phyloP scores from a whole-genome alignment of 92 coral and sea anemone genomes.

The Palythoa heliodiscus region DNA sequence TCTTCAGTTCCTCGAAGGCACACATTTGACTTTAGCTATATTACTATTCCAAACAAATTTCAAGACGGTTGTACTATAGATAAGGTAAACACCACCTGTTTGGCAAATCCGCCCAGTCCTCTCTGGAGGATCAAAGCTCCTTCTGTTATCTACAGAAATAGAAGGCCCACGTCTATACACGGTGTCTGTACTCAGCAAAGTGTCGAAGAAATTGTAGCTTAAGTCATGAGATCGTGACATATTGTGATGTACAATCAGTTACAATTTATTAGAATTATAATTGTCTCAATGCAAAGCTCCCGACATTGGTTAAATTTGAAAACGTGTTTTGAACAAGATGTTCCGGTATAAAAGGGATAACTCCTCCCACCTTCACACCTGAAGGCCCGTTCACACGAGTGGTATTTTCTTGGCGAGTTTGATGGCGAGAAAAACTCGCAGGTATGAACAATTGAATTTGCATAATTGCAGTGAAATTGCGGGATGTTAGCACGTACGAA shows the following conservation, averaged over 20 bases:
- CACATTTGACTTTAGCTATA: conserved; percentile 36
- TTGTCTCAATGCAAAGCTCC: no score
- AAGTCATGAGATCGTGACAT: not conserved
- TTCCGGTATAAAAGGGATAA: no score
- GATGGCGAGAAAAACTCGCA: no score
- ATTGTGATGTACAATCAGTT: not conserved
- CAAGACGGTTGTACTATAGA: not conserved
- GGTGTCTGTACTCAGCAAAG: conserved; percentile 7
- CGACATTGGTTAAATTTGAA: no score
- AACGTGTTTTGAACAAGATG: no score
- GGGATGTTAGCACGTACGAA: no score
- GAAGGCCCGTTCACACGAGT: no score
- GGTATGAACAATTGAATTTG: no score
- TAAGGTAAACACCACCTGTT: not conserved
- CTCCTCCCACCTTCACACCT: no score
- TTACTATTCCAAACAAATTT: not conserved
- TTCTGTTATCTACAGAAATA: not conserved
- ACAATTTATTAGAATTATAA: no score
- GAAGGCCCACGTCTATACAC: conserved; percentile 2
- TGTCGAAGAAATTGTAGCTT: conserved; percentile 14
- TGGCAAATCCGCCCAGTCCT: conserved; percentile 28
- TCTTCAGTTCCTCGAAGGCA: conserved; percentile 21
- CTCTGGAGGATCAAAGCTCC: conserved; percentile 18
- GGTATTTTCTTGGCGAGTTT: no score
- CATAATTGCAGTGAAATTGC: no score